Conservation (phyloP, 2,888 invertebrate species). For the Sclerodermus sp. region DNA sequence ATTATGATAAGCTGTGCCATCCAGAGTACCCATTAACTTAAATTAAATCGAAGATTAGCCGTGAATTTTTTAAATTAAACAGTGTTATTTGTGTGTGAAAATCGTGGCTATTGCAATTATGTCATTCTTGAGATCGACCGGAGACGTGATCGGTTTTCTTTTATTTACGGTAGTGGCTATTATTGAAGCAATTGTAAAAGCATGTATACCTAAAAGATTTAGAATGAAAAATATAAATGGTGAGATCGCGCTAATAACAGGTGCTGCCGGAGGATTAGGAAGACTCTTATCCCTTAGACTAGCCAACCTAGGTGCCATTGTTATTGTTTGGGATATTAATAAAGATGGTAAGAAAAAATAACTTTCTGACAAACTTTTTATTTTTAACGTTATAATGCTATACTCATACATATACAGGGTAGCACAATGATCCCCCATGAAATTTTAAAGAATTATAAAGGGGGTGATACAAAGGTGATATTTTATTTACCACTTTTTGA, state of each 20-base stretch:
- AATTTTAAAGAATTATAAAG: no score
- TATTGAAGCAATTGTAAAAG: constrained; percentile 60
- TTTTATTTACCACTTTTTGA: no score
- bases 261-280: constrained; percentile 86
- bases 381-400: no score
- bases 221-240: constrained; percentile 72
- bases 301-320: constrained; percentile 74
- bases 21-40: no score
- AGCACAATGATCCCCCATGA: no score
- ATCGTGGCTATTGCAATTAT: background rate
- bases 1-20: background rate
- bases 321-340: constrained; percentile 91
- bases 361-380: no score
- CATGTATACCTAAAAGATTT: constrained; percentile 63
- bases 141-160: constrained; percentile 64
- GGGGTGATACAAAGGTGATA: no score
- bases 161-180: constrained; percentile 60
- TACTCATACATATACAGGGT: no score
- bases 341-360: constrained; percentile 76
- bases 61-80: background rate
- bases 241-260: constrained; percentile 83
- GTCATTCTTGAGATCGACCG: constrained; percentile 12
- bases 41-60: no score
- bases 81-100: no score
- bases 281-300: constrained; percentile 75